Percentiles rank a stretch among this genome's conserved stretches.
Evolutionary conservation across 2,797 vertebrate species (phyloP).

Genomic region (Graptemys geographica): DNA sequence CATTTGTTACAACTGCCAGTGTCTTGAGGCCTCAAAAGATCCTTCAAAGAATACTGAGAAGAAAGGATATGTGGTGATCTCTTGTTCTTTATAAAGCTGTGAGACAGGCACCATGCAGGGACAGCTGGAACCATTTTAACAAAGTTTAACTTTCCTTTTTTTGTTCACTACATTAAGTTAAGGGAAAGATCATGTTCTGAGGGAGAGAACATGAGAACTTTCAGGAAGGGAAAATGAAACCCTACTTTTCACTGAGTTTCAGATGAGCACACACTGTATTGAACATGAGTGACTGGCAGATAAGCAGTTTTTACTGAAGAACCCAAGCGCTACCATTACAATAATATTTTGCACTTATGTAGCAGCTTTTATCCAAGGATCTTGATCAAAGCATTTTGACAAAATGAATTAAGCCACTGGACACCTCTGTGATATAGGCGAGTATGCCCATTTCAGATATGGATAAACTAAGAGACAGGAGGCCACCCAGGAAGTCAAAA

Average conservation of each 20-base stretch:
- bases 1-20: neutral
- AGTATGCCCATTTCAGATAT: neutral
- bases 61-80: slow-evolving; percentile 7
- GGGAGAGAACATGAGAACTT: neutral
- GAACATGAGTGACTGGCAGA: too few relatives aligned
- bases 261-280: neutral
- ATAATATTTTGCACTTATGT: neutral
- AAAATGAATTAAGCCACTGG: neutral
- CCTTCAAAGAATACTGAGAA: neutral
- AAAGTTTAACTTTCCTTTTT: neutral
- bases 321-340: too few relatives aligned
- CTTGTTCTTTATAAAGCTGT: slow-evolving; percentile 19
- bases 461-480: neutral
- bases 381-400: neutral
- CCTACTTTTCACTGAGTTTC: neutral
- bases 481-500: neutral
- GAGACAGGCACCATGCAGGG: slow-evolving; percentile 5
- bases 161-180: neutral
- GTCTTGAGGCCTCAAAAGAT: neutral
- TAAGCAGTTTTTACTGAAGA: too few relatives aligned
- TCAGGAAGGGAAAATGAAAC: neutral
- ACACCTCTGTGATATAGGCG: neutral
- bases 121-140: neutral
- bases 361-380: neutral
- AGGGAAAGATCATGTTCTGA: neutral